Conservation (phyloP, 2,113 vertebrate genomes). For the Zosterops lateralis region DNA sequence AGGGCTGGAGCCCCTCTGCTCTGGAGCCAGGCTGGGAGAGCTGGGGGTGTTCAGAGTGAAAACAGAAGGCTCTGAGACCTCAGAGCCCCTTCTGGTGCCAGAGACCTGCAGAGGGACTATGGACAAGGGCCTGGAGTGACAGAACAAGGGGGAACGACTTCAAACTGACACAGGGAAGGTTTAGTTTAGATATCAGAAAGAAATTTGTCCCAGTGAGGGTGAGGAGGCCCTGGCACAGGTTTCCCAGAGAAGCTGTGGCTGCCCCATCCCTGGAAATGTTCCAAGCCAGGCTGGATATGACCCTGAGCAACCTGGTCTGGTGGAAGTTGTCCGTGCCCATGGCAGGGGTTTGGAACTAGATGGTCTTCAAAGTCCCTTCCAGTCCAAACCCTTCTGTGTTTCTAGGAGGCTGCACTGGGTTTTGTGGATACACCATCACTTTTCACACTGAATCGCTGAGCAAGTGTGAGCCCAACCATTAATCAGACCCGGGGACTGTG, state of each 20-base stretch:
- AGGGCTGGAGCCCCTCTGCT: not conserved
- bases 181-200: not conserved
- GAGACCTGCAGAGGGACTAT: not conserved
- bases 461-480: fast-evolving
- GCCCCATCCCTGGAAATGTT: not conserved
- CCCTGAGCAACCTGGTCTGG: not conserved
- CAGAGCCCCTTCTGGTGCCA: not conserved
- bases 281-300: not conserved
- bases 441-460: not conserved
- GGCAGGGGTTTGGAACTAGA: not conserved
- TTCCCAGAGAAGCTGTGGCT: not conserved
- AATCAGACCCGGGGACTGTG: not conserved
- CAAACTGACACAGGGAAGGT: not conserved
- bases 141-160: not conserved
- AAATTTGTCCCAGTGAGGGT: not conserved
- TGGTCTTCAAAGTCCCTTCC: not conserved
- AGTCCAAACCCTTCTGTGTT: not conserved
- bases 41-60: not conserved
- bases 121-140: not conserved
- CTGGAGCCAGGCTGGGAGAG: not conserved
- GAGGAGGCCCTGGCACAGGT: not conserved
- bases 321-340: not conserved
- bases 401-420: not conserved
- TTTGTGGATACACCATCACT: not conserved
- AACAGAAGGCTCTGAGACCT: not conserved